phyloP scores from a whole-genome alignment of 2,113 vertebrate genomes.

The Corapipo altera region DNA sequence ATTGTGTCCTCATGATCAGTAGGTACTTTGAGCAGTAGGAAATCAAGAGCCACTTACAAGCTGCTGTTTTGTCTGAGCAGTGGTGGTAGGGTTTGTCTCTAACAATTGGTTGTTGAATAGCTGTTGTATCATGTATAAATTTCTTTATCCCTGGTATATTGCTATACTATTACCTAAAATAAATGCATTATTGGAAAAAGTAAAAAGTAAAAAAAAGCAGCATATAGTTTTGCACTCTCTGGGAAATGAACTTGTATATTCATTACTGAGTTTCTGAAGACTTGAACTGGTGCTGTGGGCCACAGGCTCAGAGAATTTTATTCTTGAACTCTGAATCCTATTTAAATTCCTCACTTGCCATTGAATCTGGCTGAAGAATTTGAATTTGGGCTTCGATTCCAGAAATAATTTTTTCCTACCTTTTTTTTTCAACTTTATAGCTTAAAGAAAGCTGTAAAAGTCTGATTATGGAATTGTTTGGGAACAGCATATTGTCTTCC shows the following conservation, averaged over 20 bases:
- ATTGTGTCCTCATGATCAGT: background rate
- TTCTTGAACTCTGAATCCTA: background rate
- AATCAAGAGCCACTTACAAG: background rate
- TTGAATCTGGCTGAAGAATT: background rate
- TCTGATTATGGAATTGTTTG: background rate
- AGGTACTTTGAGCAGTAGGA: background rate
- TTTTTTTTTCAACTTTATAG: background rate
- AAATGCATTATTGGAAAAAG: background rate
- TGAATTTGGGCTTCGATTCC: background rate
- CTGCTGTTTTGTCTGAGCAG: background rate
- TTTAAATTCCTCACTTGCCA: background rate
- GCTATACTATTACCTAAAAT: background rate
- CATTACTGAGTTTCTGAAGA: background rate
- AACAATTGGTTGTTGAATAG: background rate
- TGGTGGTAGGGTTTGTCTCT: background rate
- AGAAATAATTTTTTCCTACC: background rate
- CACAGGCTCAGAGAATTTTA: background rate
- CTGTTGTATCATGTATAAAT: accelerated
- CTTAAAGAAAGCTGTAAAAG: background rate
- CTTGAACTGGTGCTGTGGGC: background rate
- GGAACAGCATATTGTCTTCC: background rate
- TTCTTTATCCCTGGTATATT: background rate
- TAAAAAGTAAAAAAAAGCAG: background rate
- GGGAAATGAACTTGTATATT: background rate
- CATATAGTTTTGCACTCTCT: background rate